Conservation (phyloP, 2,888 invertebrate species). For the Cosmia pyralina region DNA sequence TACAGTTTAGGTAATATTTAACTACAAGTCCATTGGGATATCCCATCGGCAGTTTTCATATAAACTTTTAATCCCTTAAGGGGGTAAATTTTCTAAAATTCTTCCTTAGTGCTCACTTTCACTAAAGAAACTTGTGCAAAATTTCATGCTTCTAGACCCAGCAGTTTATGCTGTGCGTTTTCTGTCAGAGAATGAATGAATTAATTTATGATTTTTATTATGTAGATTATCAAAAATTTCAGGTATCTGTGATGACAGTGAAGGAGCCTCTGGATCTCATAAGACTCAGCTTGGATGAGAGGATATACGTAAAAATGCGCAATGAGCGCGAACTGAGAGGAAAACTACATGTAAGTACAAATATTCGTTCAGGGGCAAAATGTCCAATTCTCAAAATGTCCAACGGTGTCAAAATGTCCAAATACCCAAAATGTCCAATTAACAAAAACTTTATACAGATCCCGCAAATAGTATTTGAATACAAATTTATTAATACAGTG, state of each 20-base stretch:
- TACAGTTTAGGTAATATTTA: background rate
- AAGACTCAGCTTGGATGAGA: slow-evolving; percentile 98
- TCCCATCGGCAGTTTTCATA: background rate
- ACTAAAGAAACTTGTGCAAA: background rate
- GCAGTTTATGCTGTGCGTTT: background rate
- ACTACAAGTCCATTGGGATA: background rate
- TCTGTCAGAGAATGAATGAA: background rate
- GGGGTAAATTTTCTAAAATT: background rate
- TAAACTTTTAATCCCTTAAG: background rate
- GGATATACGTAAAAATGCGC: slow-evolving; percentile 99
- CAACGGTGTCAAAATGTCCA: too few relatives aligned
- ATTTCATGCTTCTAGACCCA: background rate
- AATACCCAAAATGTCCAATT: too few relatives aligned
- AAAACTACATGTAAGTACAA: slow-evolving; percentile 95
- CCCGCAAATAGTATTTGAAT: too few relatives aligned
- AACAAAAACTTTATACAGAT: too few relatives aligned
- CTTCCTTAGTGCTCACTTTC: background rate
- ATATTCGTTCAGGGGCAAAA: too few relatives aligned
- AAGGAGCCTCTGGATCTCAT: slow-evolving; percentile 99
- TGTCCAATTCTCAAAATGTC: too few relatives aligned
- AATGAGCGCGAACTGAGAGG: slow-evolving; percentile 99
- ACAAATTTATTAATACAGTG: too few relatives aligned
- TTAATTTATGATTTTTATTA: background rate
- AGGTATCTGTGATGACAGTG: slow-evolving; percentile 97
- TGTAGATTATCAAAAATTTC: slow-evolving; percentile 68